Conservation (phyloP, 2,888 invertebrate genomes). For the Coleophora flavipennella region DNA sequence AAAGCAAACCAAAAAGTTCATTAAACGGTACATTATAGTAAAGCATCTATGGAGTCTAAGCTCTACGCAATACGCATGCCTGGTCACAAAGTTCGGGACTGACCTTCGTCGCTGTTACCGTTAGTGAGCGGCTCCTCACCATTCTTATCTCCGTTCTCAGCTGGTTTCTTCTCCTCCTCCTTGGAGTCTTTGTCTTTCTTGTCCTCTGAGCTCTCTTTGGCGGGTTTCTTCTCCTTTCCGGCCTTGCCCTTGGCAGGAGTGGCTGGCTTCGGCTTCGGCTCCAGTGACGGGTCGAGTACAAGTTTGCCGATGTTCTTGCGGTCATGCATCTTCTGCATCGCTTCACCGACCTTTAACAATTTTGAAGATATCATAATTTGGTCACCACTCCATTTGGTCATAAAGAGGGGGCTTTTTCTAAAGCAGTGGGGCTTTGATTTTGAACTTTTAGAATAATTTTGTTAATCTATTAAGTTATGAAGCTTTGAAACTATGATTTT, state of each 20-base stretch:
- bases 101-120: constrained; percentile 71
- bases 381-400: too few relatives aligned
- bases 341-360: constrained; percentile 79
- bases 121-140: constrained; percentile 68
- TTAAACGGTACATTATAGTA: constrained; percentile 1
- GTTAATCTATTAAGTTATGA: too few relatives aligned
- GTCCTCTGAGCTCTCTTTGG: constrained; percentile 77
- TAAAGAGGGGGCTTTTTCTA: too few relatives aligned
- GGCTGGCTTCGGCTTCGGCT: constrained; percentile 85
- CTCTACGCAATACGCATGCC: constrained; percentile 36
- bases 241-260: constrained; percentile 83
- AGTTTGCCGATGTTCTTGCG: constrained; percentile 93
- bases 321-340: constrained; percentile 95
- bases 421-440: too few relatives aligned
- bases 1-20: constrained; percentile 22
- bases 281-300: constrained; percentile 84
- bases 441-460: too few relatives aligned
- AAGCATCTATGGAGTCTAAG: constrained; percentile 30
- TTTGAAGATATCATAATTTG: too few relatives aligned
- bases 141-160: constrained; percentile 63
- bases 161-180: constrained; percentile 65
- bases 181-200: constrained; percentile 75
- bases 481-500: too few relatives aligned
- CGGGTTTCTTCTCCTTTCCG: constrained; percentile 79
- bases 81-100: constrained; percentile 55